Conservation (phyloP, 35 echinoderm and acorn worm genomes). For the Heliocidaris tuberculata region DNA sequence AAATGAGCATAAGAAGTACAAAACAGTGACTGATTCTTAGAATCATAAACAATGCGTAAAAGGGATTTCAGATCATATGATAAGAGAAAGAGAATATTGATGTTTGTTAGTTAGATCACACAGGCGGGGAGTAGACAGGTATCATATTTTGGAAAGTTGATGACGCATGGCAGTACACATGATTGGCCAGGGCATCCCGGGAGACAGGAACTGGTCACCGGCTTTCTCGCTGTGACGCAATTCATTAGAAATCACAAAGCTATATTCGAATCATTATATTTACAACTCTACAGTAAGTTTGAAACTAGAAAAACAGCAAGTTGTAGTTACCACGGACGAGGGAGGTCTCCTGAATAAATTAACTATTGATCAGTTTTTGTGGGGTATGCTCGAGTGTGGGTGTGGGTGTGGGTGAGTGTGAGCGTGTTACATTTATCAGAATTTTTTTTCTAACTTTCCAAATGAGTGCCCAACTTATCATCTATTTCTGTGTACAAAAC, state of each 20-base stretch:
- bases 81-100: background rate
- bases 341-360: no score
- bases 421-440: no score
- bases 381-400: no score
- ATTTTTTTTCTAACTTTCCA: no score
- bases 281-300: background rate
- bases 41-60: background rate
- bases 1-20: background rate
- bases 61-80: background rate
- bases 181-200: background rate
- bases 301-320: background rate
- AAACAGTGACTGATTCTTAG: background rate
- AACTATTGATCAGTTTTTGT: no score
- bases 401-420: no score
- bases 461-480: no score
- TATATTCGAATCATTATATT: background rate
- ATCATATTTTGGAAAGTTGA: constrained; percentile 5
- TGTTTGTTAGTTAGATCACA: constrained; percentile 3
- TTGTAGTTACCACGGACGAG: background rate
- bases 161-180: background rate
- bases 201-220: background rate
- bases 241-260: background rate
- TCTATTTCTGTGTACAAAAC: no score
- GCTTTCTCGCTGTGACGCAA: background rate
- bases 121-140: background rate